A percentile compares a stretch with the other conserved stretches of the same genome.
phyloP scores from a whole-genome alignment of 2,888 invertebrate species.

The Phengaris alcon region DNA sequence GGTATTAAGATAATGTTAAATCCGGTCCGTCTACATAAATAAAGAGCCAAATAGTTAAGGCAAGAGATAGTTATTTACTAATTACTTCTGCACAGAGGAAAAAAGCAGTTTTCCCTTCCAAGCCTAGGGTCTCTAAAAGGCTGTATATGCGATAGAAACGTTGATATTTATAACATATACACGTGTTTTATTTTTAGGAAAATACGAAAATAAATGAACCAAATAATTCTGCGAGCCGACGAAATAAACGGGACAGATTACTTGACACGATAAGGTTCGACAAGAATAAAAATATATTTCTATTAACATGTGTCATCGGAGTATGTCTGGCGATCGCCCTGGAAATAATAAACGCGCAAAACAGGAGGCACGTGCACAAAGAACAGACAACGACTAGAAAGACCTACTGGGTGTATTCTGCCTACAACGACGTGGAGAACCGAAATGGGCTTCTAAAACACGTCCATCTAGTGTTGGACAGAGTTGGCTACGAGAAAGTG shows the following conservation, averaged over 20 bases:
- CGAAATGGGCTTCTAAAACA: constrained; percentile 86
- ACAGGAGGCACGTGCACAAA: constrained; percentile 44
- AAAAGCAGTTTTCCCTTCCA: background rate
- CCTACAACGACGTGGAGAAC: constrained; percentile 74
- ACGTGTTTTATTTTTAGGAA: constrained; percentile 38
- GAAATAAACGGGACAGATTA: constrained; percentile 36
- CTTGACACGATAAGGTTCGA: constrained; percentile 41
- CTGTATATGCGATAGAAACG: background rate
- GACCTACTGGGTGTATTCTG: constrained; percentile 81
- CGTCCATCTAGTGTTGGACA: constrained; percentile 87
- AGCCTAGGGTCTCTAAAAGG: background rate
- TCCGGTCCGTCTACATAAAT: too few species aligned
- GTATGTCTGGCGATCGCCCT: constrained; percentile 57
- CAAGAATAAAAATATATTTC: constrained; percentile 51
- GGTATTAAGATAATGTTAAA: too few species aligned
- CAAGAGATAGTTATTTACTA: too few species aligned
- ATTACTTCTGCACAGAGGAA: too few species aligned
- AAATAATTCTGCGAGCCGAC: constrained; percentile 34
- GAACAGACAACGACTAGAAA: constrained; percentile 42
- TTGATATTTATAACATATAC: background rate
- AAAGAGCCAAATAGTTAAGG: too few species aligned
- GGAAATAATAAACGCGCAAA: constrained; percentile 55
- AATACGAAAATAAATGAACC: constrained; percentile 36
- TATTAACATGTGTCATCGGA: constrained; percentile 60
- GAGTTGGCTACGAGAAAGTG: constrained; percentile 85